Evolutionary conservation across 2,888 invertebrate species (phyloP).

Genomic region (Aphrophora alni): DNA sequence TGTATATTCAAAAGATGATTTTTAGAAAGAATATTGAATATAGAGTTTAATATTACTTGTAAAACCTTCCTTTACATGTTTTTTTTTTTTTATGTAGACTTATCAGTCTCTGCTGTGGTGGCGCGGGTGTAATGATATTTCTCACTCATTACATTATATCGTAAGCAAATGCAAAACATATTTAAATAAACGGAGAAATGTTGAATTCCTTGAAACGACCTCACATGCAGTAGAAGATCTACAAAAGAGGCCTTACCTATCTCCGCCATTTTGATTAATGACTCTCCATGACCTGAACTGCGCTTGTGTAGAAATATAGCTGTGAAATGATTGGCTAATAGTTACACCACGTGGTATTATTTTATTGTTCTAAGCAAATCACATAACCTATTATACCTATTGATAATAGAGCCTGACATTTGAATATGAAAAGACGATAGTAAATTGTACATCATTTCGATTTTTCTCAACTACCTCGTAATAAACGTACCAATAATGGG

Average conservation of each 20-base stretch:
- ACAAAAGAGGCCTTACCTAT: background rate
- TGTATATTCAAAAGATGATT: no score
- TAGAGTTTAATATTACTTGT: no score
- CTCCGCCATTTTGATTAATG: slow-evolving; percentile 9
- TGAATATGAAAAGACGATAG: background rate
- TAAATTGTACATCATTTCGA: background rate
- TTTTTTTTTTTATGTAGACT: no score
- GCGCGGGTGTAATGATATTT: no score
- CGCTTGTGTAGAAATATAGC: background rate
- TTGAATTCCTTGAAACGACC: background rate
- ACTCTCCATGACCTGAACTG: background rate
- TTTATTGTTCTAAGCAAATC: slow-evolving; percentile 6
- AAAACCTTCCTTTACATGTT: no score
- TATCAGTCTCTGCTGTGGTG: no score
- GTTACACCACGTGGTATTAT: background rate
- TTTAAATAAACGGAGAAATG: background rate
- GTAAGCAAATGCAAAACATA: no score
- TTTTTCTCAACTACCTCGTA: background rate
- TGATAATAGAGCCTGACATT: background rate
- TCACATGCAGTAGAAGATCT: background rate
- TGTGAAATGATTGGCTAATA: background rate
- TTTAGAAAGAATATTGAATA: no score
- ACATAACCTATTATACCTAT: slow-evolving; percentile 1
- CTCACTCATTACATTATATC: no score
- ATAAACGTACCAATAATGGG: no score